Evolutionary conservation across 2,113 vertebrate species (phyloP), one percentile per base, ranked within the genome.

Genomic region (Ciconia boyciana): DNA sequence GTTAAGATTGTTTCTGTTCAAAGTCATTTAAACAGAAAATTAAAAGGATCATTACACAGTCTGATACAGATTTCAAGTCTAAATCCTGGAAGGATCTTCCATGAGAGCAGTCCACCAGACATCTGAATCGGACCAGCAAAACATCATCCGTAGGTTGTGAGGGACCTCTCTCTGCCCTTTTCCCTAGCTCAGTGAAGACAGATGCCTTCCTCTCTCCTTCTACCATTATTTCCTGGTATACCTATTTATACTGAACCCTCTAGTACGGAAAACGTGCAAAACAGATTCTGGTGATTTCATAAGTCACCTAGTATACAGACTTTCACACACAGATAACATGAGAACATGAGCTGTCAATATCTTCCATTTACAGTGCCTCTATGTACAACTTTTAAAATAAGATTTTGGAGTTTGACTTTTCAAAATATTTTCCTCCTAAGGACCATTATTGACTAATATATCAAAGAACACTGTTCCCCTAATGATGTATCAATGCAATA

Each of bases 381-480:
- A 64, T 0, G 6, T 54, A 51, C 16, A 64, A 49, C 28, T 66
- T 61, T 1, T 58, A 87, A 88, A 85, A 57, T 39, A 82, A n/a
- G 44, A 92, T 54, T 78, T 18, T 52, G 39, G 44, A 60, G 41
- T 61, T 44, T 21, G 82, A 91, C 61, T 93, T 78, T 41, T 87
- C 61, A 75, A 84, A 87, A 57, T 74, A 64, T 90, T 94, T 86
- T 75, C 79, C 89, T 90, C 65, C 85, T 92, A 96, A 87, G 72
- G 94, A 20, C 69, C 34, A 71, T 97, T 98, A 98, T 94, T 97
- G 96, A 96, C 94, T 95, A 97, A 98, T 96, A 85, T 11, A 96
- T 98, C 96, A 97, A 68, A 94, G 77, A 82, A 36, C 48, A 34
- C 84, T 82, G 66, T 39, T 94, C 64, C 93, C 81, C 46, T 91